Base-by-base conservation (phyloP, 1,140 invertebrate genomes). In the Halictus rubicundus region DNA sequence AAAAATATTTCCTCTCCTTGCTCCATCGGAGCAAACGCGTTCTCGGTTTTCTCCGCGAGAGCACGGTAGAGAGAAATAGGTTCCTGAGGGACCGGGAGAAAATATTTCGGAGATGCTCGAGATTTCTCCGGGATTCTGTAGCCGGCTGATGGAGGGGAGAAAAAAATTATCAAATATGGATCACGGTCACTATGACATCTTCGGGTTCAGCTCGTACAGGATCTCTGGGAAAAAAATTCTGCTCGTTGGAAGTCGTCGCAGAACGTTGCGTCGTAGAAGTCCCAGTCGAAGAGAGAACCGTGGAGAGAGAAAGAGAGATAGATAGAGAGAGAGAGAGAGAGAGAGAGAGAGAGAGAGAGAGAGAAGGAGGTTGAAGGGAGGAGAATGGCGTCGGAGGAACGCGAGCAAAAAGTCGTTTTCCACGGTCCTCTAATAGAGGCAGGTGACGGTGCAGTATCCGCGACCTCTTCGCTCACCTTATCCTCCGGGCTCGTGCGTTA, bases 371-470 rank as follows among this genome's bases (percentile, higher is more conserved):
- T 21, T 25, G 39, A 37, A 59, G 49, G n/a, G 49, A 46, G 21
- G 65, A 19, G 63, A 32, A 61, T 7, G 46, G 6, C 14, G 63
- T 25, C 52, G 32, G 23, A 42, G 68, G 61, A 85, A 85, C 59
- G 54, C 65, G 78, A 78, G 69, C 46, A 70, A 68, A 68, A 81
- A 78, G 59, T 79, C 49, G 23, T 42, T 64, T 68, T 78, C 61
- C 68, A 76, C 25, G 61, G 49, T 59, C 39, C 66, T 84, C 66
- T 85, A 89, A 91, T 90, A 89, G 88, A 82, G 84, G 76, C 82
- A 87, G 80, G 84, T 90, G 90, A 90, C 89, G 87, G 72, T 83
- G 90, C 90, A 86, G 54, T 89, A 88, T 90, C 82, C 75, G 54
- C 72, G 83, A 87, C 78, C 84, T 86, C 75, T 80, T 39, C 85